These are phyloP conservation scores for Circaetus gallicus DNA, from an alignment of 2,113 vertebrate species.

Conservation along the genomic window DNA sequence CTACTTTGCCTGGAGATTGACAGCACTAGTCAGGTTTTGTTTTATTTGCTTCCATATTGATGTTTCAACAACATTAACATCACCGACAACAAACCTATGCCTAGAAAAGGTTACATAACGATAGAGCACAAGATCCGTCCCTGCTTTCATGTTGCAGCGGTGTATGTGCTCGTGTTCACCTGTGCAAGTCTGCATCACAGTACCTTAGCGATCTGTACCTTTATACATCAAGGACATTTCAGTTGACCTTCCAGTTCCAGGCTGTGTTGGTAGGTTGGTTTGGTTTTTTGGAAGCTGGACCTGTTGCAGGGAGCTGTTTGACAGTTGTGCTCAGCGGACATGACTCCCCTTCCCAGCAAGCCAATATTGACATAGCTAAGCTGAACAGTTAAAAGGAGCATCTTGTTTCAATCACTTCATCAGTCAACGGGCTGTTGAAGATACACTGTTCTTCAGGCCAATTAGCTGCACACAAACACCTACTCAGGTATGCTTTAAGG, in stretches of 20 bases:
- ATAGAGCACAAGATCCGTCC: not conserved
- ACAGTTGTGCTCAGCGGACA: not conserved
- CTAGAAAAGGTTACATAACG: not conserved
- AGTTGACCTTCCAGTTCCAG: not conserved
- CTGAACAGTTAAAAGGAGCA: not conserved
- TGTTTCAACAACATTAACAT: not conserved
- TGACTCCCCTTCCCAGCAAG: not conserved
- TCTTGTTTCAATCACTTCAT: not conserved
- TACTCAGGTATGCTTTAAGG: not conserved
- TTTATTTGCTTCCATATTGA: not conserved
- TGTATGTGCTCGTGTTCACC: not conserved
- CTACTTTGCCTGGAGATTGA: not conserved
- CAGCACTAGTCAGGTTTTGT: not conserved
- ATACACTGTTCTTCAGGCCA: not conserved
- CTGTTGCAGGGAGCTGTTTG: not conserved
- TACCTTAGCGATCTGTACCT: not conserved
- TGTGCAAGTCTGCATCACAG: not conserved
- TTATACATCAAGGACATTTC: rapidly evolving
- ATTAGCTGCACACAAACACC: not conserved
- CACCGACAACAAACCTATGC: not conserved
- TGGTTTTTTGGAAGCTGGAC: not conserved
- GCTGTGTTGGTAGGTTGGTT: not conserved
- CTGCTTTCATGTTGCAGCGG: not conserved
- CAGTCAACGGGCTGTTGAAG: not conserved
- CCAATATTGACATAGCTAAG: not conserved